Evolutionary conservation across 2,888 invertebrate genomes (phyloP).

Genomic region (Glaucopsyche alexis): DNA sequence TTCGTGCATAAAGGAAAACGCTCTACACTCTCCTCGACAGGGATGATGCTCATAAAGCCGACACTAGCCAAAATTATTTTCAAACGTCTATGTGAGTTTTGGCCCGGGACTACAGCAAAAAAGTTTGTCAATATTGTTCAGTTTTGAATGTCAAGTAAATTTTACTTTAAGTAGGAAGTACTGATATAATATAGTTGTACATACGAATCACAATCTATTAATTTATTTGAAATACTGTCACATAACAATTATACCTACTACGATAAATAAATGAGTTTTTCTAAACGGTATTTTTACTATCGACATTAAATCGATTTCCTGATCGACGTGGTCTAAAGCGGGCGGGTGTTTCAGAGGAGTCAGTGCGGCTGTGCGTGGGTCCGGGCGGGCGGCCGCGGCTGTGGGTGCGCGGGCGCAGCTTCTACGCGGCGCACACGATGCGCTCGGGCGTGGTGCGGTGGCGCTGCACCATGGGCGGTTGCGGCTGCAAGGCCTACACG

Average conservation of each 20-base stretch:
- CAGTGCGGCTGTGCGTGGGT: conserved; percentile 68
- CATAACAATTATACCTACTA: neutral
- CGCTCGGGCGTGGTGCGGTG: conserved; percentile 73
- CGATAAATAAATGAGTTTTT: conserved; percentile 8
- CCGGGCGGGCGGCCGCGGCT: conserved; percentile 72
- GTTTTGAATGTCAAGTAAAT: too few species aligned
- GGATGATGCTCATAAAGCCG: too few species aligned
- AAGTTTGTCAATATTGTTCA: too few species aligned
- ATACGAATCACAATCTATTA: neutral
- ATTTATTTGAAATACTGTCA: neutral
- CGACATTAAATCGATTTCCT: neutral
- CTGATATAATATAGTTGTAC: neutral
- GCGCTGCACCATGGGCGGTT: conserved; percentile 76
- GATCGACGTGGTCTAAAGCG: conserved; percentile 36
- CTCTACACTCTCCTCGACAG: too few species aligned
- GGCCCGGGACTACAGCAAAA: too few species aligned
- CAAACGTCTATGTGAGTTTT: too few species aligned
- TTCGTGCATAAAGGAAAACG: too few species aligned
- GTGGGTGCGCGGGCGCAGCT: conserved; percentile 74
- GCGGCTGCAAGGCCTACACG: conserved; percentile 74
- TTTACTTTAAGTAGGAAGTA: neutral
- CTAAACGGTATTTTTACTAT: conserved; percentile 13
- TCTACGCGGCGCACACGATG: conserved; percentile 76
- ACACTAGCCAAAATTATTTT: too few species aligned
- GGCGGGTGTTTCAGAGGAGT: conserved; percentile 56